Percentiles rank a stretch among this genome's conserved stretches.
phyloP scores from a whole-genome alignment of 2,888 invertebrate genomes.

The Adelognathus sp. region DNA sequence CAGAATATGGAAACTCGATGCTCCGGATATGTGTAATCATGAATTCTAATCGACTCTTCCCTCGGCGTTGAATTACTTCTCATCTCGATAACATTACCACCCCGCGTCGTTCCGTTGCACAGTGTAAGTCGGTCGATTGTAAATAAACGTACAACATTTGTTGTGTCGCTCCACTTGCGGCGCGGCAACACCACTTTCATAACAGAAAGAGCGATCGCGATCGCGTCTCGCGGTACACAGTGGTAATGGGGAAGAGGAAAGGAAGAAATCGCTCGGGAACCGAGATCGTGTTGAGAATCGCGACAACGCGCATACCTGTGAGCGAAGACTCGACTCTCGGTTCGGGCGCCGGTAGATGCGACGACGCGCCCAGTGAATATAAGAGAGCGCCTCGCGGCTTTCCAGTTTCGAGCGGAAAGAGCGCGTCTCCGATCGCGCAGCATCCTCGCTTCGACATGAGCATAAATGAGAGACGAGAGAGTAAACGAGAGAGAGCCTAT shows the following conservation, averaged over 20 bases:
- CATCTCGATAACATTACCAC: slow-evolving; percentile 32
- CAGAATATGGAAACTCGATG: not conserved
- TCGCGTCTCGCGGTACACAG: slow-evolving; percentile 25
- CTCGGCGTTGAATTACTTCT: slow-evolving; percentile 48
- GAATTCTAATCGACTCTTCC: slow-evolving; percentile 29
- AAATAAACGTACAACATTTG: slow-evolving; percentile 74
- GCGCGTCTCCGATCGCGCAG: slow-evolving; percentile 45
- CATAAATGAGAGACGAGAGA: slow-evolving; percentile 29
- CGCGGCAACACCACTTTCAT: slow-evolving; percentile 71
- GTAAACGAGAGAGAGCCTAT: not conserved
- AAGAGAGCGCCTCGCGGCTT: slow-evolving; percentile 52
- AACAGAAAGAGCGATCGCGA: slow-evolving; percentile 66
- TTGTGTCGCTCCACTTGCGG: slow-evolving; percentile 73
- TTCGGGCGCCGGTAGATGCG: slow-evolving; percentile 27
- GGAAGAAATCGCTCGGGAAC: slow-evolving; percentile 20
- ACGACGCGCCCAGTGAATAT: slow-evolving; percentile 50
- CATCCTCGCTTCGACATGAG: slow-evolving; percentile 30
- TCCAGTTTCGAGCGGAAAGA: slow-evolving; percentile 56
- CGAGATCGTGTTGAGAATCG: slow-evolving; percentile 19
- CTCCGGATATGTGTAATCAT: not conserved
- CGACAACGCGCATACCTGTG: slow-evolving; percentile 25
- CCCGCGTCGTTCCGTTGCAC: slow-evolving; percentile 21
- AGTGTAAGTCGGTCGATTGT: slow-evolving; percentile 73
- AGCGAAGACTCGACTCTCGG: slow-evolving; percentile 10
- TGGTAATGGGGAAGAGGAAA: slow-evolving; percentile 26